These are phyloP conservation scores for Dicerorhinus sumatrensis DNA, from an alignment of 2,113 vertebrate species.

Conservation along the genomic window DNA sequence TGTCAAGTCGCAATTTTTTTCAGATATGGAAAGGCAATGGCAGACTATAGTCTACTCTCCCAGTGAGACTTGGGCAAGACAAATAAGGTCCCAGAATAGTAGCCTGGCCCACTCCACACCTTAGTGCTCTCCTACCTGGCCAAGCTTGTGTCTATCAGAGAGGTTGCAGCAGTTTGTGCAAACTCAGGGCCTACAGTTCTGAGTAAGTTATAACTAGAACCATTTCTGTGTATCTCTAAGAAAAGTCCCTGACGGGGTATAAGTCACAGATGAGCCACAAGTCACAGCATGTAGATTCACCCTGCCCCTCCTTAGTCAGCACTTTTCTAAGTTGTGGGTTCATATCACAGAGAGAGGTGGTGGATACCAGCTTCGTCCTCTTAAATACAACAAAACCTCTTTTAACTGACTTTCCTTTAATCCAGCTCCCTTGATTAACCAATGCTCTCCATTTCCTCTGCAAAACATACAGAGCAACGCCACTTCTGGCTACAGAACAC, in stretches of 20 bases:
- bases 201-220: constrained; percentile 7
- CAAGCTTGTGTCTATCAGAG: background rate
- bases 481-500: background rate
- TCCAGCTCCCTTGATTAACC: background rate
- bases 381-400: background rate
- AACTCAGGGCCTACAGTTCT: background rate
- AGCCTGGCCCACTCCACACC: background rate
- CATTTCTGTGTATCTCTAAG: background rate
- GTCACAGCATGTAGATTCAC: background rate
- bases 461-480: background rate
- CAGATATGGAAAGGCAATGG: background rate
- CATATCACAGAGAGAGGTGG: background rate
- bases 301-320: background rate
- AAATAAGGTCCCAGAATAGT: background rate
- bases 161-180: background rate
- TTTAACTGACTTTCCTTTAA: background rate
- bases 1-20: background rate
- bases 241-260: background rate
- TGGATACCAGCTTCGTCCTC: background rate
- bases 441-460: background rate
- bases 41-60: background rate
- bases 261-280: background rate
- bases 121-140: background rate
- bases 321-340: background rate
- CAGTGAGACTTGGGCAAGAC: background rate